Evolutionary conservation across 2,797 vertebrate species (phyloP), one percentile per base, ranked within the genome.

Genomic region (Lagorchestes hirsutus): DNA sequence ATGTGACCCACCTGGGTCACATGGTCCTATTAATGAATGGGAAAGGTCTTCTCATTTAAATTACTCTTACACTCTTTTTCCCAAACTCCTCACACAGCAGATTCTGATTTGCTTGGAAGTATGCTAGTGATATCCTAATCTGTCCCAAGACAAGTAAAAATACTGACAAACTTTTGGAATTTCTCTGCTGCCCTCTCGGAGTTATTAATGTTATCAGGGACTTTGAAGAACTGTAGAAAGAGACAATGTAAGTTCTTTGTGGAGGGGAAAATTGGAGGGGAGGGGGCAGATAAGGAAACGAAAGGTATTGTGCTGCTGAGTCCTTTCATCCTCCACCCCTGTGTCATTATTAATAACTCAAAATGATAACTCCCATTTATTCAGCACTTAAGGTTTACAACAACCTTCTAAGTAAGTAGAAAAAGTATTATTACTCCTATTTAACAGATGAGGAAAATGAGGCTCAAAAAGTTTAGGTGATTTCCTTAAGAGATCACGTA

Each of bases 341-440:
- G 34, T n/a, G 34, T 74, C 16, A 74, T 40, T 1, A 40, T n/a
- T 18, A 74, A 74, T 74, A 40, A 40, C 18, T 74, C 34, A n/a
- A 40, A 74, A 16, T 74, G 22, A 40, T 74, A 74, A 40, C n/a
- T 74, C 8, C 67, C 18, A 46, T 46, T 46, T 46, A 82, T 1
- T 22, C 46, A 46, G 67, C 18, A 82, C n/a, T 24, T 40, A 46
- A 22, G 16, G 2, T 24, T 82, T 46, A 46, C 1, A 82, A 82
- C 18, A 82, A 3, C n/a, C 18, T 82, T 82, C 18, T 8, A 46
- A n/a, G 24, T 10, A 82, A 46, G n/a, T 22, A 46, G 40, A 56
- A 31, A 59, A 29, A n/a, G 2, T 3, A 14, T 3, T n/a, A 1
- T 55, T 8, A 57, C 27, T 34, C 56, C 18, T 0, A 0, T 40